A percentile compares a stretch with the other conserved stretches of the same genome.
Evolutionary conservation across 2,888 invertebrate genomes (phyloP).

Genomic region (Plagodis dolabraria): DNA sequence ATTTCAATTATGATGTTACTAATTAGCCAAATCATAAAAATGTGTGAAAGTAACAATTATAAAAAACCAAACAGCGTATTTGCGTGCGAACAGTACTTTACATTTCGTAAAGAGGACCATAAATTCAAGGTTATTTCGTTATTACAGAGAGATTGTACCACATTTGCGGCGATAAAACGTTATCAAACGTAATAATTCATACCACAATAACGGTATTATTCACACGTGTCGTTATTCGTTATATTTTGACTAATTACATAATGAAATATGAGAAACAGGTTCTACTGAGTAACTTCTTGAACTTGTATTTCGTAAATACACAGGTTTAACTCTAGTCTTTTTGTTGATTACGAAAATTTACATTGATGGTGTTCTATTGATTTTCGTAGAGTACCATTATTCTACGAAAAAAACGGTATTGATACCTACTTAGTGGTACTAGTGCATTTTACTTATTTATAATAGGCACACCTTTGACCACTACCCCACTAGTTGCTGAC

Average conservation of each 20-base stretch:
- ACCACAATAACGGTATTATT: slow-evolving; percentile 64
- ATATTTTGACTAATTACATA: slow-evolving; percentile 16
- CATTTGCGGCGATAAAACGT: slow-evolving; percentile 73
- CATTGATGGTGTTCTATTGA: no score
- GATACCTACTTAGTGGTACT: no score
- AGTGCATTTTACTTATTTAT: no score
- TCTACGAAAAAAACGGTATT: no score
- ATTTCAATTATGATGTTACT: background rate
- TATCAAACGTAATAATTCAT: slow-evolving; percentile 70
- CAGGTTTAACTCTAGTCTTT: no score
- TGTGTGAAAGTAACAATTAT: slow-evolving; percentile 17
- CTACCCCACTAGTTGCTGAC: no score
- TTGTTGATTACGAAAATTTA: no score
- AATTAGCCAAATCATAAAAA: slow-evolving; percentile 9
- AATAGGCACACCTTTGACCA: no score
- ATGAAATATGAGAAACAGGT: slow-evolving; percentile 12
- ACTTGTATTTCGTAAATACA: no score
- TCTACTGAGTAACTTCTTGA: no score
- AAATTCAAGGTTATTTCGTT: slow-evolving; percentile 80
- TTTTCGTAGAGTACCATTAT: no score
- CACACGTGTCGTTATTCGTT: slow-evolving; percentile 48
- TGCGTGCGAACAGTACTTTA: slow-evolving; percentile 59
- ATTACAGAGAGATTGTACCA: slow-evolving; percentile 75
- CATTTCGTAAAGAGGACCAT: slow-evolving; percentile 76
- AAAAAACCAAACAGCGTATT: slow-evolving; percentile 13